Evolutionary conservation across 2,888 invertebrate species (phyloP).

Genomic region (Troides helena): DNA sequence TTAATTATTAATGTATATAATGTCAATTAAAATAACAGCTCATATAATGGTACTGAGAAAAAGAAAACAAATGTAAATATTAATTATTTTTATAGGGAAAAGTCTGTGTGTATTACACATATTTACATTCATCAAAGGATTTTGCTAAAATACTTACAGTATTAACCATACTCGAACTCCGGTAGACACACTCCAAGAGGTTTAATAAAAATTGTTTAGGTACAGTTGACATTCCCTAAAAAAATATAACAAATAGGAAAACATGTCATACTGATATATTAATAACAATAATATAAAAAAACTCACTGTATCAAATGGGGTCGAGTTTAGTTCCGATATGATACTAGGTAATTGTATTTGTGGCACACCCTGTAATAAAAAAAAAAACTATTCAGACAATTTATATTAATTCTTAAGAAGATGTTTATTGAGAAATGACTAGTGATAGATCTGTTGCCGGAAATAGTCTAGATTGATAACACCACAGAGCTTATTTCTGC

Average conservation of each 20-base stretch:
- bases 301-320: slow-evolving; percentile 38
- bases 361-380: slow-evolving; percentile 35
- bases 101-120: too few relatives aligned
- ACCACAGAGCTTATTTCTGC: too few relatives aligned
- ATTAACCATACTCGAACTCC: slow-evolving; percentile 17
- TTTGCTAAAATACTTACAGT: slow-evolving; percentile 17
- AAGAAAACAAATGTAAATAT: too few relatives aligned
- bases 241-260: slow-evolving; percentile 1
- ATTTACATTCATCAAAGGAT: too few relatives aligned
- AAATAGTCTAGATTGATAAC: too few relatives aligned
- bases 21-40: background rate
- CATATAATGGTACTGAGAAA: background rate
- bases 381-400: background rate
- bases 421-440: background rate
- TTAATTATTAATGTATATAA: background rate
- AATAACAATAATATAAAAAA: background rate
- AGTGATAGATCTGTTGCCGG: too few relatives aligned
- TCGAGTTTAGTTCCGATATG: slow-evolving; percentile 33
- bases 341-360: slow-evolving; percentile 35
- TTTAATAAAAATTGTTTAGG: slow-evolving; percentile 33
- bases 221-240: slow-evolving; percentile 37
- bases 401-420: background rate
- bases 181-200: slow-evolving; percentile 30
- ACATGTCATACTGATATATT: background rate
- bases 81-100: too few relatives aligned